Base-by-base conservation (phyloP, 2,888 invertebrate genomes). In the Apamea monoglypha region DNA sequence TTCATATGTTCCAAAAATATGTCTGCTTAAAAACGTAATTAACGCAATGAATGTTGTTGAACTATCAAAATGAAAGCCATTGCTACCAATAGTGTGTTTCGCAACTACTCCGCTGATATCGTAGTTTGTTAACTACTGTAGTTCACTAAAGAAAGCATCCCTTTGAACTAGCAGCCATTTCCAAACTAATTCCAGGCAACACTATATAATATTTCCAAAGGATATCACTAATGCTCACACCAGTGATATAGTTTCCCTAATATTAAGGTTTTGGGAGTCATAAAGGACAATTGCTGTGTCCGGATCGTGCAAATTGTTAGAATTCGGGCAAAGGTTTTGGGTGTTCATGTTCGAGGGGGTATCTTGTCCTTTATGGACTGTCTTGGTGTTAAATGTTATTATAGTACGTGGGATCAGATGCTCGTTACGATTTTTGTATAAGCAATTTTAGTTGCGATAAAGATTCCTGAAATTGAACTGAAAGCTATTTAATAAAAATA, bases 271-370 rank as follows among this genome's bases (percentile, higher is more conserved):
- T 75, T 40, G 74, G 74, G 16, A 68, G 61, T 36, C 73, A 74
- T 83, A 84, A 84, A 82, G 66, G 83, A 86, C 84, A 78, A 84
- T 86, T 86, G 83, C 78, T 70, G 67, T 78, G 78, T 76, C 66
- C 36, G 66, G 78, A 67, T 74, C 83, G 84, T 86, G 75, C 70
- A 79, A 83, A 86, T 77, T 83, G 86, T 86, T 69, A 21, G 69
- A 78, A 83, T 73, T 83, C 18, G 44, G 63, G 72, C 25, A 71
- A 76, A 76, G 86, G 83, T 74, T 74, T 47, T 16, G 63, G 64
- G 59, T 81, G 59, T 84, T 74, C 85, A 50, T 85, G 73, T 81
- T 85, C 76, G 63, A 83, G 74, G 63, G 83, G 85, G 40, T 50
- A 64, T 72, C 84, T 64, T 18, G 32, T 66, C 75, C 53, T 67